Base-by-base conservation (phyloP, 2,888 invertebrate species). In the Cheilosia vernalis region DNA sequence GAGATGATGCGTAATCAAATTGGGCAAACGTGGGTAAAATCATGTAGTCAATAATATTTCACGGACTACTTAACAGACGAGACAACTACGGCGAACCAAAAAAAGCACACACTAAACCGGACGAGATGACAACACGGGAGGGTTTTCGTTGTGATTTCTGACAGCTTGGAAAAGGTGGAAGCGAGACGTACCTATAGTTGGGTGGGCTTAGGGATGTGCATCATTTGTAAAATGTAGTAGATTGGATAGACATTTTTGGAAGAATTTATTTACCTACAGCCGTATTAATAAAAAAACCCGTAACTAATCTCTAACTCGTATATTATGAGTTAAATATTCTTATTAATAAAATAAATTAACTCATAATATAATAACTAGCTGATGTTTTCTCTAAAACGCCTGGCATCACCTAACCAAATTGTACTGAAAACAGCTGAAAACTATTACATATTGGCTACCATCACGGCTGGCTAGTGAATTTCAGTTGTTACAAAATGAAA, bases 11-110 rank as follows among this genome's bases (percentile, higher is more conserved):
- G 64, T 70, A 24, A 30, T 42, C 53, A 17, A 40, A n/a, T 24
- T 27, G 72, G 69, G 69, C 33, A 30, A 58, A 76, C 85, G 76
- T 81, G 85, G 58, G 56, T 19, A 42, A 37, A 72, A 67, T 77
- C 85, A 81, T 85, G 80, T 42, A 84, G 74, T 47, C 47, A 58
- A 73, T 61, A 47, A 30, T 44, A 63, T 66, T 49, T 33, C 17
- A 27, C 10, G 9, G 27, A 63, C 53, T 24, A 47, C 10, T 4
- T 3, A 13, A 13, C 37, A 13, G 37, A 37, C 13, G n/a, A 53
- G 30, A 60, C 37, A 9, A 37, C 56, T 55, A 66, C 60, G 61
- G 55, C 21, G 27, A 56, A 79, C 51, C 53, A 19, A 42, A 33
- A 44, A 70, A 42, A 66, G 21, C 49, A 17, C 6, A 47, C 19